phyloP scores from a whole-genome alignment of 1,140 invertebrate genomes.

The Aphis craccivora region DNA sequence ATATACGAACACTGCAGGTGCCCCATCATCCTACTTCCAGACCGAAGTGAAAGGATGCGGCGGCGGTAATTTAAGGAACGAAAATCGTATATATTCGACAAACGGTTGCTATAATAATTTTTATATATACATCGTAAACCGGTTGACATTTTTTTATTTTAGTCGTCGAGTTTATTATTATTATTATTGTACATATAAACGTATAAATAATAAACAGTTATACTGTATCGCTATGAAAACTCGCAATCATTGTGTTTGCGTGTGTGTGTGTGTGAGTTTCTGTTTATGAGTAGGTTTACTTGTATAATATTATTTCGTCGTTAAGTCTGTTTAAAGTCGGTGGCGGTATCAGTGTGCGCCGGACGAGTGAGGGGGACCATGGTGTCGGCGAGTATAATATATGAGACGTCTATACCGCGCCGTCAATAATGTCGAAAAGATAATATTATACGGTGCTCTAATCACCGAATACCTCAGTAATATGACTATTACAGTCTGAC shows the following conservation, averaged over 20 bases:
- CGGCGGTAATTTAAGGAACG: slow-evolving; percentile 15
- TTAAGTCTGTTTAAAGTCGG: slow-evolving; percentile 32
- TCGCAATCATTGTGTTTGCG: neutral
- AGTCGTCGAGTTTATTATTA: slow-evolving; percentile 14
- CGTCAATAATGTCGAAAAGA: slow-evolving; percentile 37
- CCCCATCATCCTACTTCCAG: neutral
- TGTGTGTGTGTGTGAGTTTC: neutral
- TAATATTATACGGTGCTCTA: neutral
- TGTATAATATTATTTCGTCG: slow-evolving; percentile 27
- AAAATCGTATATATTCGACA: neutral
- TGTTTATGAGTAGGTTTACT: neutral
- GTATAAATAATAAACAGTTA: slow-evolving; percentile 21
- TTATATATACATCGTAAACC: neutral
- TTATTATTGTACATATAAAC: neutral
- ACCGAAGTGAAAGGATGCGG: slow-evolving; percentile 33
- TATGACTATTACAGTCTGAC: neutral
- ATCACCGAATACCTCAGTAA: neutral
- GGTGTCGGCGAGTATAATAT: neutral
- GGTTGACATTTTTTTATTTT: slow-evolving; percentile 6
- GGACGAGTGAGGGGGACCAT: neutral
- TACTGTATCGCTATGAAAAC: neutral
- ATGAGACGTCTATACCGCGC: neutral
- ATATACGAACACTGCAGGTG: neutral
- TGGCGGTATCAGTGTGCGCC: neutral
- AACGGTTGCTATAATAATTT: neutral